Evolutionary conservation across 30 jellyfish, hydroid and myxozoan species (phyloP), one percentile per base, ranked within the genome.

Genomic region (Rhopilema esculentum): DNA sequence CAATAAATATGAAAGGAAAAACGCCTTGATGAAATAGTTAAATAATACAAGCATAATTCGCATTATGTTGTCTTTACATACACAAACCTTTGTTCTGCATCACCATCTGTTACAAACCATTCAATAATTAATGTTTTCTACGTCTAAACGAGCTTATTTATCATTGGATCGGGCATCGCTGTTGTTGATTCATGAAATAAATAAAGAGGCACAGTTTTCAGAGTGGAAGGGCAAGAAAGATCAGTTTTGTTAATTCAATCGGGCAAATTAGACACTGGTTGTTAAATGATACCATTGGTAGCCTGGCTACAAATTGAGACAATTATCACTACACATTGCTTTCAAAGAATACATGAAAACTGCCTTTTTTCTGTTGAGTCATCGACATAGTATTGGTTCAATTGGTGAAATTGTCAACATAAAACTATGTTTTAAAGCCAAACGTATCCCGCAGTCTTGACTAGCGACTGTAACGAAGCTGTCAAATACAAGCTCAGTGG

Each of bases 61-160:
- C 71, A 29, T 15, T 19, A 40, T 15, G 16, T 6, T 32, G 72
- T 26, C 51, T 79, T 79, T 32, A 16, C 62, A 19, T 79, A 68
- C 66, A 62, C 72, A 48, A 24, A 29, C 88, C 22, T n/a, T n/a
- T 53, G 88, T 74, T 61, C 26, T n/a, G 9, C 40, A 20, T 28
- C 52, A 23, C 93, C 93, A 84, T 84, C 84, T 84, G 93, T 25
- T 84, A 70, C 75, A 19, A 72, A 84, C 93, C 16, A 16, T 9
- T 84, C 52, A 73, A 84, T 84, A 50, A 84, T 71, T 71, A 28
- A 84, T 64, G 21, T 40, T 40, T 40, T 40, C 57, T 12, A 40
- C 57, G 6, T 12, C 57, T 12, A 40, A 40, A 12, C 57, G 57
- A 40, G 6, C 57, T 40, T 40, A 40, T 40, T 40, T 40, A 40